Percentiles rank a stretch among this genome's conserved stretches.
phyloP scores from a whole-genome alignment of 1,140 invertebrate species.

The Tyrophagus putrescentiae region DNA sequence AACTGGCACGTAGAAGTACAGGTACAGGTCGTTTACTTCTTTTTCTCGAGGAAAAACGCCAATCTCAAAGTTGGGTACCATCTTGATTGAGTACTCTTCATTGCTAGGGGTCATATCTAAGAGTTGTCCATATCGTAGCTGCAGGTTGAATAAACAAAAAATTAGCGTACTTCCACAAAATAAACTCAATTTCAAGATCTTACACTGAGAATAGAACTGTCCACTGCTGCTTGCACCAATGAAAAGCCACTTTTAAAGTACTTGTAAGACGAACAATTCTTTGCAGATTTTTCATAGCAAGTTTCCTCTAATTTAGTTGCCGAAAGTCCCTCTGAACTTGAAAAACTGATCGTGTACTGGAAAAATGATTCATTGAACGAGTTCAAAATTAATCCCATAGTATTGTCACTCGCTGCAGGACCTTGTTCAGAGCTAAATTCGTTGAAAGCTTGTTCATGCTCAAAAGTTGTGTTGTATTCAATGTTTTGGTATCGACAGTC shows the following conservation, averaged over 20 bases:
- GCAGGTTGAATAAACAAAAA: not conserved
- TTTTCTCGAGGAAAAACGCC: not conserved
- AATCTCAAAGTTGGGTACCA: slow-evolving; percentile 3
- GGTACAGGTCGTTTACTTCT: not conserved
- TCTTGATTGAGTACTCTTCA: not conserved
- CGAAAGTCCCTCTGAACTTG: not conserved
- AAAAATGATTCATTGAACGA: not conserved
- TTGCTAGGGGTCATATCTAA: not conserved
- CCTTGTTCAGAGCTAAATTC: not conserved
- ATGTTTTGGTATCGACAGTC: too few species aligned
- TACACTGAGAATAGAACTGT: not conserved
- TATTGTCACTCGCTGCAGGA: not conserved
- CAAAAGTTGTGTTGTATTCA: too few species aligned
- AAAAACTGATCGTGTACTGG: not conserved
- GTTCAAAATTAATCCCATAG: not conserved
- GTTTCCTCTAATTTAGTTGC: not conserved
- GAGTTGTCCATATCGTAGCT: not conserved
- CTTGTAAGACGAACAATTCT: not conserved
- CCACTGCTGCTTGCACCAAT: not conserved
- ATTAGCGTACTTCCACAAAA: not conserved
- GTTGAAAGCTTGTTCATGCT: too few species aligned
- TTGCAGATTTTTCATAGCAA: not conserved
- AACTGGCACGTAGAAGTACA: not conserved
- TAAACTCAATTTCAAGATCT: not conserved
- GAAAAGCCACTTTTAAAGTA: slow-evolving; percentile 8